Conservation (phyloP, 2,888 invertebrate species). For the Sepiola atlantica region DNA sequence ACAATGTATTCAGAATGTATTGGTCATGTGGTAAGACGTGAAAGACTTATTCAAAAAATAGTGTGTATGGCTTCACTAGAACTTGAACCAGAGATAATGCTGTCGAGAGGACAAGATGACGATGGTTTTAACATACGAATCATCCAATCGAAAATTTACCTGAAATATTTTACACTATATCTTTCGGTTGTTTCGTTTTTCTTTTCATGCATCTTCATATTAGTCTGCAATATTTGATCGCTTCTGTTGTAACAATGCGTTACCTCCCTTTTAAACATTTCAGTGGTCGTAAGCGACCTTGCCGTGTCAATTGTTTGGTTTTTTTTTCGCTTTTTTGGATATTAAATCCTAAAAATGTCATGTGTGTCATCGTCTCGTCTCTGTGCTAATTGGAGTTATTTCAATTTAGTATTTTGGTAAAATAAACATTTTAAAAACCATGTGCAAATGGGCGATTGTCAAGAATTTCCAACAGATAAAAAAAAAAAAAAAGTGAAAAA, state of each 20-base stretch:
- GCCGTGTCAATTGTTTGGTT: background rate
- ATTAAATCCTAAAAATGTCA: too few relatives aligned
- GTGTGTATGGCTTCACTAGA: background rate
- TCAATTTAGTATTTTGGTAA: too few relatives aligned
- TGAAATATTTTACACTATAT: too few relatives aligned
- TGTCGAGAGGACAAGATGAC: background rate
- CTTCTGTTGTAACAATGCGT: background rate
- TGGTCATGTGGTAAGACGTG: background rate
- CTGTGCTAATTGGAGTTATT: too few relatives aligned
- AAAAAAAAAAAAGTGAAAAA: background rate
- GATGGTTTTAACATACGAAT: background rate
- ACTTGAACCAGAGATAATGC: background rate
- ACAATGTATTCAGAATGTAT: background rate
- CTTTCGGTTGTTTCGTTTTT: too few relatives aligned
- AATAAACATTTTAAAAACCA: background rate
- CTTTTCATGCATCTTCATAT: background rate
- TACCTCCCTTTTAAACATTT: background rate
- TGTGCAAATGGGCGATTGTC: background rate
- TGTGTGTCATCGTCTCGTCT: too few relatives aligned
- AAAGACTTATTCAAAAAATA: background rate
- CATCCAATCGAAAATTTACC: too few relatives aligned
- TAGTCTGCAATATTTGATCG: background rate
- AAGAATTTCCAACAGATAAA: background rate
- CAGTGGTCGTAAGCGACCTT: background rate
- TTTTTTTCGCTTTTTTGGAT: too few relatives aligned